Evolutionary conservation across 2,888 invertebrate genomes (phyloP).

Genomic region (Phalangium opilio): DNA sequence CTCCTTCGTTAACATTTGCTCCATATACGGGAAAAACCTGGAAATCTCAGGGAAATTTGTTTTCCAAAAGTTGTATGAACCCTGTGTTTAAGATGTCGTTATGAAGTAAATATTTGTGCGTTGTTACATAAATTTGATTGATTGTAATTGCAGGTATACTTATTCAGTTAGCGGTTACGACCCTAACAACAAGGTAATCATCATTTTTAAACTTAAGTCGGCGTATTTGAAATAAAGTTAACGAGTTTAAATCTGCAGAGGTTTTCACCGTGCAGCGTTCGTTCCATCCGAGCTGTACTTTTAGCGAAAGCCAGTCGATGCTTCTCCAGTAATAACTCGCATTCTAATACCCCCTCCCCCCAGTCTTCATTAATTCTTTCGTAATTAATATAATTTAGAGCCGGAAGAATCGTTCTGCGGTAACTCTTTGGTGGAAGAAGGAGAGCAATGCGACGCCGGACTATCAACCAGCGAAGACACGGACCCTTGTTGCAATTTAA

Average conservation of each 20-base stretch:
- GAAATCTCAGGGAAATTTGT: too few species aligned
- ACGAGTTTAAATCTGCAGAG: constrained; percentile 41
- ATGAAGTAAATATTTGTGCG: too few species aligned
- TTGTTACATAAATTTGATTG: too few species aligned
- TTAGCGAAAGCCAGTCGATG: constrained; percentile 62
- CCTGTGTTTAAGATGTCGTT: too few species aligned
- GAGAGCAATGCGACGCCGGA: constrained; percentile 93
- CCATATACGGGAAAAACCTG: too few species aligned
- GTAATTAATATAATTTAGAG: constrained; percentile 44
- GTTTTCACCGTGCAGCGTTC: constrained; percentile 85
- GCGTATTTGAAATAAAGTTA: background rate
- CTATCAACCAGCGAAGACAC: constrained; percentile 81
- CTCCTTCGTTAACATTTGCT: too few species aligned
- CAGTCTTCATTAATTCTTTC: background rate
- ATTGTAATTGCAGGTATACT: constrained; percentile 43
- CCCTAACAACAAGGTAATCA: constrained; percentile 71
- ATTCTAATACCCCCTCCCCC: background rate
- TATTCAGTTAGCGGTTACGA: constrained; percentile 93
- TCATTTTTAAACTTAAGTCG: background rate
- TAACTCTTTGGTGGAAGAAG: constrained; percentile 83
- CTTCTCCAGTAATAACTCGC: constrained; percentile 27
- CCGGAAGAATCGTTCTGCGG: constrained; percentile 93
- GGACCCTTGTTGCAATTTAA: constrained; percentile 83
- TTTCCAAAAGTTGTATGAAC: too few species aligned
- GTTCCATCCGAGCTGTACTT: constrained; percentile 81